phyloP scores from a whole-genome alignment of 2,113 vertebrate genomes.

The Platysternon megacephalum region DNA sequence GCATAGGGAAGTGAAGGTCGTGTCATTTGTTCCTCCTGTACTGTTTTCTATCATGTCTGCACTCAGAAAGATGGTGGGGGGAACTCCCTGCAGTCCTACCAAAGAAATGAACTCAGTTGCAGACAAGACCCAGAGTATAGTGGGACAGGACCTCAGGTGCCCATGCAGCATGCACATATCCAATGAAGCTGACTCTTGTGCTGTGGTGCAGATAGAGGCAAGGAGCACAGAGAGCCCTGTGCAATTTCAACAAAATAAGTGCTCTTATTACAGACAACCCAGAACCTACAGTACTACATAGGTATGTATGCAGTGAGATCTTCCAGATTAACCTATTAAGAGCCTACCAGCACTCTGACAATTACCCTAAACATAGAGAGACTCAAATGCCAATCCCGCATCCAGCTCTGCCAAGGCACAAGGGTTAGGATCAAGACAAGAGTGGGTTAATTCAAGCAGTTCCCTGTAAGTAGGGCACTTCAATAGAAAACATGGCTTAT shows the following conservation, averaged over 20 bases:
- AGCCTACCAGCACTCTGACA: background rate
- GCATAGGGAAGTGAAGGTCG: background rate
- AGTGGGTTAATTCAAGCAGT: background rate
- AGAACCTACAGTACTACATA: background rate
- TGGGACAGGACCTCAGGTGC: accelerated
- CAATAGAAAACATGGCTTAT: background rate
- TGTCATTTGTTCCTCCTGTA: background rate
- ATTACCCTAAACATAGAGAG: background rate
- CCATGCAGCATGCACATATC: background rate
- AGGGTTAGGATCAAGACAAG: background rate
- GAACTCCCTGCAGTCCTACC: background rate
- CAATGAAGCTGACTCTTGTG: background rate
- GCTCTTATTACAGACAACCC: background rate
- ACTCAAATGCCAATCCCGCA: background rate
- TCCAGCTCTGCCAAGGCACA: background rate
- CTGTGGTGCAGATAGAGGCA: background rate
- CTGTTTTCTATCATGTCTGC: background rate
- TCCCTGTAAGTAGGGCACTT: background rate
- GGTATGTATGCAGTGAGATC: background rate
- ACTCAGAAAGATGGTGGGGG: background rate
- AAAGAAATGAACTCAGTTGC: background rate
- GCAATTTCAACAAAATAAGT: background rate
- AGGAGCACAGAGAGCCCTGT: background rate
- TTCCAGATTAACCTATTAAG: background rate
- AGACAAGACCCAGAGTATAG: accelerated